A percentile compares a stretch with the other conserved stretches of the same genome.
Evolutionary conservation across 1,140 invertebrate species (phyloP).

Genomic region (Branchinecta lindahli): DNA sequence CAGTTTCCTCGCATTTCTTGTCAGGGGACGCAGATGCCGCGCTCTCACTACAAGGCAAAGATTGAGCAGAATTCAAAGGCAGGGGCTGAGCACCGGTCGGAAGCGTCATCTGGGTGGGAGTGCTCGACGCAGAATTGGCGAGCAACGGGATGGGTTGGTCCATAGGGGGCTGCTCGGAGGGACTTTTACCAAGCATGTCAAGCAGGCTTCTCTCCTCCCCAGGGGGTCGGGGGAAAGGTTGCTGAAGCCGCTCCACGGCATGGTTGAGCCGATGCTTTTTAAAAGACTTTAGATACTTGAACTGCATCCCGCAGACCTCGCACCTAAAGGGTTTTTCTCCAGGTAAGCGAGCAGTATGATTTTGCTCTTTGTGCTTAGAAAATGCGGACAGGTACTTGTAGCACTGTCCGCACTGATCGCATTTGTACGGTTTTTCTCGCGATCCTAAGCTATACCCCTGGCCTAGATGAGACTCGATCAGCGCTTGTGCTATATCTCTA

Average conservation of each 20-base stretch:
- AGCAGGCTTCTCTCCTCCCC: slow-evolving; percentile 16
- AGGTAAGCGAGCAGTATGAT: slow-evolving; percentile 62
- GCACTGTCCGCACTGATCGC: slow-evolving; percentile 74
- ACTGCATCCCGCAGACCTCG: slow-evolving; percentile 76
- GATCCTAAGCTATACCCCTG: slow-evolving; percentile 22
- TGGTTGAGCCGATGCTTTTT: slow-evolving; percentile 76
- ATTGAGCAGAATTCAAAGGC: slow-evolving; percentile 9
- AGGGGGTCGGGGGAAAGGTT: slow-evolving; percentile 13
- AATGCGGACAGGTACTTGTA: slow-evolving; percentile 74
- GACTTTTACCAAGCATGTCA: slow-evolving; percentile 17
- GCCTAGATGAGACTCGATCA: slow-evolving; percentile 23
- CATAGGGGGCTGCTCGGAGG: background rate
- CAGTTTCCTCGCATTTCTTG: background rate
- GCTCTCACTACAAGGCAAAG: slow-evolving; percentile 2
- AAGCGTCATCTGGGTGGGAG: slow-evolving; percentile 9
- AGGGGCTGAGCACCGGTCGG: slow-evolving; percentile 3
- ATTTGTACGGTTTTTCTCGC: slow-evolving; percentile 75
- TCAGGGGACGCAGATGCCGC: background rate
- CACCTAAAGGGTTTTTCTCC: slow-evolving; percentile 77
- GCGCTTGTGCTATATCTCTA: slow-evolving; percentile 3
- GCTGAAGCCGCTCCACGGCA: slow-evolving; percentile 56
- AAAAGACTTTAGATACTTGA: slow-evolving; percentile 70
- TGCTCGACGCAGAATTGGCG: background rate
- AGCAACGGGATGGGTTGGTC: slow-evolving; percentile 1
- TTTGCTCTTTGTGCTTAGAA: slow-evolving; percentile 71